These are phyloP conservation scores for Agraylea sexmaculata DNA, from an alignment of 1,140 invertebrate species.

Conservation along the genomic window DNA sequence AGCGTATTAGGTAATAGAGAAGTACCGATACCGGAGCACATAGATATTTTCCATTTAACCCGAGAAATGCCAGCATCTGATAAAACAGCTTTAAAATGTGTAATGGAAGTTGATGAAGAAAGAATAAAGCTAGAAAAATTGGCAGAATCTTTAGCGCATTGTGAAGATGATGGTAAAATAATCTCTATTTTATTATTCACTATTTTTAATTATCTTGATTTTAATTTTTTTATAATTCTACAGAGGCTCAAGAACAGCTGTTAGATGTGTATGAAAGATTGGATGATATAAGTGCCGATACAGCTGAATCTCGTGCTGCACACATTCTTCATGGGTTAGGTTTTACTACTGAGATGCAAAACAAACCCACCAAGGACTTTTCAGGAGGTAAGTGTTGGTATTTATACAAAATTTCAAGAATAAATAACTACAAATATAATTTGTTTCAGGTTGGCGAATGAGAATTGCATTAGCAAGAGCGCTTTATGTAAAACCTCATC, in stretches of 20 bases:
- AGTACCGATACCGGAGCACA: conserved; percentile 90
- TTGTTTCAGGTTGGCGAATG: conserved; percentile 87
- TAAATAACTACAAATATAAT: background rate
- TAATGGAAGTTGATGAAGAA: conserved; percentile 98
- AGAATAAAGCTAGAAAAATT: conserved; percentile 82
- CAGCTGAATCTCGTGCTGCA: conserved; percentile 86
- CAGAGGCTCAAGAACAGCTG: conserved; percentile 86
- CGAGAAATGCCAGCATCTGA: conserved; percentile 94
- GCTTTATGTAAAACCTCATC: conserved; percentile 83
- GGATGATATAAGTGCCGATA: conserved; percentile 93
- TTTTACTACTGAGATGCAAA: conserved; percentile 91
- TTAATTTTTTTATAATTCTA: conserved; percentile 18
- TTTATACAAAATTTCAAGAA: background rate
- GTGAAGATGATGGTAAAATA: conserved; percentile 66
- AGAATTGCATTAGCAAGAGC: conserved; percentile 95
- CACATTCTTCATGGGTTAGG: conserved; percentile 94
- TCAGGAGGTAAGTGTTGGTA: conserved; percentile 49
- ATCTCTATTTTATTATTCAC: conserved; percentile 2
- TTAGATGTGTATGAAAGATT: conserved; percentile 97
- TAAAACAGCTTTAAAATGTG: conserved; percentile 84
- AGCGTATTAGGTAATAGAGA: conserved; percentile 86
- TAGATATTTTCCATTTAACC: conserved; percentile 96
- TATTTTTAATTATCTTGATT: background rate
- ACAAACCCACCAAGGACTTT: conserved; percentile 85
- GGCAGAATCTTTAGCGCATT: conserved; percentile 79